These are phyloP conservation scores for Bellardia pandia DNA, from an alignment of 2,888 invertebrate genomes.

Conservation along the genomic window DNA sequence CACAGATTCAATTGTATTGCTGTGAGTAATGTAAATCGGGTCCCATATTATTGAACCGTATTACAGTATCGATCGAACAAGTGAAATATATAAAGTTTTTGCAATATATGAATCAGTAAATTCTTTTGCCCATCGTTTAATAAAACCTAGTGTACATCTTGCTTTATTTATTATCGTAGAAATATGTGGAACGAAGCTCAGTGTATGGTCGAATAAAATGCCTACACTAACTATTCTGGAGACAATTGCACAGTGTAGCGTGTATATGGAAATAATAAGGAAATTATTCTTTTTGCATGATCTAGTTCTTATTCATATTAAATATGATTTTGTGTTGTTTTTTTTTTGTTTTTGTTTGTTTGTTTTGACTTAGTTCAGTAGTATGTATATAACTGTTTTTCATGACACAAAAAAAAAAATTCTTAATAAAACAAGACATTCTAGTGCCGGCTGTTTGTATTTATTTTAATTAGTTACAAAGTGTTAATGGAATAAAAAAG, in stretches of 20 bases:
- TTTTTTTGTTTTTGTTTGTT: not conserved
- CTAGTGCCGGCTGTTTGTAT: not conserved
- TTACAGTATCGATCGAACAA: no score
- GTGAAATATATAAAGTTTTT: no score
- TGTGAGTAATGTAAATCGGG: no score
- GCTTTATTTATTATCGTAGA: no score
- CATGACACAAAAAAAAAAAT: not conserved
- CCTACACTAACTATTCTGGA: no score
- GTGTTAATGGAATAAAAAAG: constrained; percentile 47
- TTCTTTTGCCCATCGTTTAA: no score
- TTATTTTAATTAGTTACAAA: constrained; percentile 35
- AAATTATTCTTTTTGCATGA: not conserved
- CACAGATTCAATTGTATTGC: no score
- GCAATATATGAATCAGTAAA: no score
- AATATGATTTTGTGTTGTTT: not conserved
- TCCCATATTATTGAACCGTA: no score
- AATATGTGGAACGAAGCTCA: no score
- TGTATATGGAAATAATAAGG: not conserved
- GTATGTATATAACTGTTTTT: not conserved
- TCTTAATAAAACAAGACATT: constrained; percentile 17
- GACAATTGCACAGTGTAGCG: not conserved
- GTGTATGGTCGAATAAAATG: no score
- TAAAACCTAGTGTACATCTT: no score
- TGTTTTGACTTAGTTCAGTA: not conserved
- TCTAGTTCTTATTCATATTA: constrained; percentile 13